Conservation (phyloP, 2,797 vertebrate species). For the Epinephelus coioides region DNA sequence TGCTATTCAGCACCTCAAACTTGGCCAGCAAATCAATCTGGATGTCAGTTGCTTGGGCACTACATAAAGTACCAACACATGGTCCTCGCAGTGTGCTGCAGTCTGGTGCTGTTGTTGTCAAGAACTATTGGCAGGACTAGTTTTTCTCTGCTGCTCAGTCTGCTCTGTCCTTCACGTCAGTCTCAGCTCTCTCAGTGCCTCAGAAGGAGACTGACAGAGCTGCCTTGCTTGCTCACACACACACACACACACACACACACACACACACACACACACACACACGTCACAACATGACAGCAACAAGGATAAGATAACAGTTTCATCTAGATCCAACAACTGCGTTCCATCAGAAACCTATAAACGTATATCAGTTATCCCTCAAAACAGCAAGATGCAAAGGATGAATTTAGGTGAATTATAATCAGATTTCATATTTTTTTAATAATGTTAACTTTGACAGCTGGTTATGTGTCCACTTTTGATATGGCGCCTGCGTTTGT, state of each 20-base stretch:
- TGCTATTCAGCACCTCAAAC: conserved; percentile 25
- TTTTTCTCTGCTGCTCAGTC: conserved; percentile 44
- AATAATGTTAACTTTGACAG: background rate
- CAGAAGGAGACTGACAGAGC: conserved; percentile 7
- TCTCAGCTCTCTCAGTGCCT: conserved; percentile 19
- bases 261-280: background rate
- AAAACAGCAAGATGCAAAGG: background rate
- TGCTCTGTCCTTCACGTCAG: conserved; percentile 27
- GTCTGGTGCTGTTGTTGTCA: conserved; percentile 50
- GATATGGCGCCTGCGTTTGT: background rate
- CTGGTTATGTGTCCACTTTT: conserved; percentile 17
- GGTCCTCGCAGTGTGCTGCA: conserved; percentile 14
- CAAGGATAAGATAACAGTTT: background rate
- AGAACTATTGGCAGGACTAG: conserved; percentile 32
- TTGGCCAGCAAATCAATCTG: conserved; percentile 28
- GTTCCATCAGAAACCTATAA: background rate
- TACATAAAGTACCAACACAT: conserved; percentile 45
- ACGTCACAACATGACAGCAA: conserved; percentile 16
- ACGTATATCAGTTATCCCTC: background rate
- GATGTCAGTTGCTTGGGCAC: conserved; percentile 21
- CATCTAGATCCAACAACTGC: conserved; percentile 4
- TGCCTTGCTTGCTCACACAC: background rate
- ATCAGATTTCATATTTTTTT: background rate
- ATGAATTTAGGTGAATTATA: background rate
- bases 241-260: background rate